phyloP scores from a whole-genome alignment of 2,888 invertebrate species.

The Pseudococcus longispinus region DNA sequence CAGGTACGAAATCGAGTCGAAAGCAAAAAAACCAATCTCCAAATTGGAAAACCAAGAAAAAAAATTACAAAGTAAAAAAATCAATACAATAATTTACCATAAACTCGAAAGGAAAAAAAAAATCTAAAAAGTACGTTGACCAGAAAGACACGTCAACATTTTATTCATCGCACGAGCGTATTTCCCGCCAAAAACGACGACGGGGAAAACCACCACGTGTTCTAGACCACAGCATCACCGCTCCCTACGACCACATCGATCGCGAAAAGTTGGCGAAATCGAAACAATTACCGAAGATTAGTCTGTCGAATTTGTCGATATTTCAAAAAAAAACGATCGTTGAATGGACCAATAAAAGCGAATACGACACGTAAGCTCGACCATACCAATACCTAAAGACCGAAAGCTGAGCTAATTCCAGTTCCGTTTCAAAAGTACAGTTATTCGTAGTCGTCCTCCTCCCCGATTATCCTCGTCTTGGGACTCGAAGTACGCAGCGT shows the following conservation, averaged over 20 bases:
- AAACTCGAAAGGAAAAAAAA: background rate
- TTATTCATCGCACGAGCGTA: background rate
- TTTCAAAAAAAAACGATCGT: background rate
- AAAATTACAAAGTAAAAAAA: background rate
- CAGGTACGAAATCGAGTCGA: background rate
- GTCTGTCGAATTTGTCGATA: background rate
- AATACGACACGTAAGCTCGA: background rate
- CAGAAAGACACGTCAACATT: background rate
- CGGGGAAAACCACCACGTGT: background rate
- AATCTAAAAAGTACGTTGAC: background rate
- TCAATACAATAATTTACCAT: background rate
- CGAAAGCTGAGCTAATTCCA: background rate
- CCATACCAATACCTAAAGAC: background rate
- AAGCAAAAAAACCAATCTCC: background rate
- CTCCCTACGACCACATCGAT: background rate
- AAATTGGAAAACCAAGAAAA: background rate
- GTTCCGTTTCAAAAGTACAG: background rate
- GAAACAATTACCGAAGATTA: background rate
- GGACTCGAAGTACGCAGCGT: background rate
- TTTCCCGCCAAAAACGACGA: background rate
- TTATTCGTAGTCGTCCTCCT: background rate
- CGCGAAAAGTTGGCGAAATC: background rate
- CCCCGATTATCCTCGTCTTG: background rate
- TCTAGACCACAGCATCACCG: background rate
- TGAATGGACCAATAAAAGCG: background rate